Conservation (phyloP, 2,113 vertebrate species). For the Aptenodytes forsteri region DNA sequence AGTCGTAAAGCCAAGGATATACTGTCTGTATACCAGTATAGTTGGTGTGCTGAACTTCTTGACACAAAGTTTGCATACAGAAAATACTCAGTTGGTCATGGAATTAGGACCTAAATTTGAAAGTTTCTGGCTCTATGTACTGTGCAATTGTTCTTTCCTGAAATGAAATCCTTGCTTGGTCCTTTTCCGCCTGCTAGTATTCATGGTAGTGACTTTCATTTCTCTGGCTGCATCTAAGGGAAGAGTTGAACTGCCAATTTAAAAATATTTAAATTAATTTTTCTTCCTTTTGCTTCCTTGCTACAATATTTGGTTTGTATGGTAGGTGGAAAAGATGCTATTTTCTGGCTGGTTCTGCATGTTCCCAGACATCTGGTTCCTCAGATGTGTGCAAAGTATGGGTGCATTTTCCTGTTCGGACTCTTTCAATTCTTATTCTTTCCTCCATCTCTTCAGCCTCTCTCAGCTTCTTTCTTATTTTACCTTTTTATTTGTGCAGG, state of each 20-base stretch:
- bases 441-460: background rate
- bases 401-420: background rate
- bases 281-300: background rate
- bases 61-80: background rate
- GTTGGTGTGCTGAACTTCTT: background rate
- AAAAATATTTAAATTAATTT: background rate
- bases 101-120: background rate
- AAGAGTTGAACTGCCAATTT: background rate
- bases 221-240: background rate
- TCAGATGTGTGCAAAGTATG: background rate
- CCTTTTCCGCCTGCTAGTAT: background rate
- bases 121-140: background rate
- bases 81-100: background rate
- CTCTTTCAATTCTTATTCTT: background rate
- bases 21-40: background rate
- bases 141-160: background rate
- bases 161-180: background rate
- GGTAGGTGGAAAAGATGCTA: background rate
- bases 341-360: background rate
- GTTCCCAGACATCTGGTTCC: background rate
- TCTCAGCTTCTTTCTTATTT: background rate
- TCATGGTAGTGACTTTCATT: background rate
- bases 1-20: background rate
- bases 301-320: background rate
- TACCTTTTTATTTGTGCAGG: background rate